A percentile compares a stretch with the other conserved stretches of the same genome.
Evolutionary conservation across 2,113 vertebrate genomes (phyloP).

Genomic region (Hemiscyllium ocellatum): DNA sequence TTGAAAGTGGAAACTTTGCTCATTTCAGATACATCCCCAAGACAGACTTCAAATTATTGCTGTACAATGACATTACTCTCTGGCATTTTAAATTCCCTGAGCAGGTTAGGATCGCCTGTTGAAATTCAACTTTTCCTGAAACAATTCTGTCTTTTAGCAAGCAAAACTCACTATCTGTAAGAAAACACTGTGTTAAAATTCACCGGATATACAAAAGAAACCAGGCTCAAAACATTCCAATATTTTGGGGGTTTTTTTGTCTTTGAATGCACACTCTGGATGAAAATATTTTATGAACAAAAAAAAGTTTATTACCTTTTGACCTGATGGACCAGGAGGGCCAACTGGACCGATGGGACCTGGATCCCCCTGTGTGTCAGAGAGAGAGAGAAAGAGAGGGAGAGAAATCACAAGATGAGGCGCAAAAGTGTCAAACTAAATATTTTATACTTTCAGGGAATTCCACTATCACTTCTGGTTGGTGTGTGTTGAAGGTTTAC

Average conservation of each 20-base stretch:
- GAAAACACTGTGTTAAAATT: not conserved
- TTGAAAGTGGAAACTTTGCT: not conserved
- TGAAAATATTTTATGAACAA: not conserved
- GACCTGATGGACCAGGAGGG: constrained; percentile 64
- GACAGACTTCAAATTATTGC: not conserved
- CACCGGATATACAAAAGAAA: not conserved
- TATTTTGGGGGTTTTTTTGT: not conserved
- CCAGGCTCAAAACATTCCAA: not conserved
- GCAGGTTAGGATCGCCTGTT: not conserved
- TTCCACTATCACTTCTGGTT: not conserved
- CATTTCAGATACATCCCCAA: not conserved
- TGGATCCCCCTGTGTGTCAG: constrained; percentile 64
- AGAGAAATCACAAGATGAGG: not conserved
- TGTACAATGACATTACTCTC: not conserved
- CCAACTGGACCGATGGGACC: constrained; percentile 70
- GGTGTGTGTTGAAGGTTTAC: not conserved
- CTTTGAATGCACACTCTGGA: not conserved
- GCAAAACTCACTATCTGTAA: not conserved
- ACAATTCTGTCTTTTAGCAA: not conserved
- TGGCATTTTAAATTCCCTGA: not conserved
- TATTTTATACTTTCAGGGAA: not conserved
- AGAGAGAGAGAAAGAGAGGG: too few relatives aligned
- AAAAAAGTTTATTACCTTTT: constrained; percentile 60
- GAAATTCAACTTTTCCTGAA: not conserved
- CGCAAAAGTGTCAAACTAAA: not conserved